Evolutionary conservation across 2,113 vertebrate species (phyloP).

Genomic region (Microcebus murinus): DNA sequence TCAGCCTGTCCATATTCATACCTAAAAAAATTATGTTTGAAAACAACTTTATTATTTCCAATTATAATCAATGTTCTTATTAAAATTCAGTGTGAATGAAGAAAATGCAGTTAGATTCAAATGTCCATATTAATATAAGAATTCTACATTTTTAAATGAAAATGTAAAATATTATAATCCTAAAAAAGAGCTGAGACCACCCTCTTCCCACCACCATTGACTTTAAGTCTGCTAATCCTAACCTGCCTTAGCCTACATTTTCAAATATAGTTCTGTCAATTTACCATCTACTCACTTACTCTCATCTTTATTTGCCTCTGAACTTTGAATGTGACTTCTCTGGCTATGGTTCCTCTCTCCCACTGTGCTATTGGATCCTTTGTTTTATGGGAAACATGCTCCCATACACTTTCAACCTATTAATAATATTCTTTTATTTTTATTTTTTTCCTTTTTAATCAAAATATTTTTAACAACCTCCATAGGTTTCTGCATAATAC

Average conservation of each 20-base stretch:
- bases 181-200: neutral
- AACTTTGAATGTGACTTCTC: neutral
- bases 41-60: slow-evolving; percentile 58
- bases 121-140: neutral
- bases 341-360: neutral
- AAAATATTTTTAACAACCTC: neutral
- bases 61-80: slow-evolving; percentile 17
- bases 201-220: neutral
- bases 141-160: neutral
- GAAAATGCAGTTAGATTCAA: slow-evolving; percentile 17
- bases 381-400: neutral
- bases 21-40: slow-evolving; percentile 20
- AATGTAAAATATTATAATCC: neutral
- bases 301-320: neutral
- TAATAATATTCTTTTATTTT: neutral
- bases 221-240: neutral
- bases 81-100: slow-evolving; percentile 31
- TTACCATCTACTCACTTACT: neutral
- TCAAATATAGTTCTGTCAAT: neutral
- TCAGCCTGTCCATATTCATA: slow-evolving; percentile 20
- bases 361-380: neutral
- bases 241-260: neutral
- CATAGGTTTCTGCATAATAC: neutral
- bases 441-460: neutral
- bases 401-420: neutral